These are phyloP conservation scores for Meteorus colon DNA, from an alignment of 2,888 invertebrate species.

Conservation along the genomic window DNA sequence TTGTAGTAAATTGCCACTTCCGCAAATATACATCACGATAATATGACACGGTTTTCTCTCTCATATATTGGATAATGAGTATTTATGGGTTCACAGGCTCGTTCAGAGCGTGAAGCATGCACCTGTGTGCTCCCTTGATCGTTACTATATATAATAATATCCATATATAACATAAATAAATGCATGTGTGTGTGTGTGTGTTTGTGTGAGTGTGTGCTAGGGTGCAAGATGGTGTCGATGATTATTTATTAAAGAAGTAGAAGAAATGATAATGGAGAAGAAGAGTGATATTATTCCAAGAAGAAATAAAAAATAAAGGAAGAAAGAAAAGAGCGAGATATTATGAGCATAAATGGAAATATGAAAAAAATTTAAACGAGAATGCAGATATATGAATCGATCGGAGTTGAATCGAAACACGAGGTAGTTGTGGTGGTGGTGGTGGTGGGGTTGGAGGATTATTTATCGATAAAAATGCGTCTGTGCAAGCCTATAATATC, in stretches of 20 bases:
- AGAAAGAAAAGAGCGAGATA: not conserved
- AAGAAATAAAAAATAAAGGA: no score
- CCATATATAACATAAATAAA: constrained; percentile 12
- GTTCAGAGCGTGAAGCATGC: constrained; percentile 32
- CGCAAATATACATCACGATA: constrained; percentile 34
- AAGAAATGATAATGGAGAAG: constrained; percentile 25
- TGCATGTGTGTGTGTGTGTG: not conserved
- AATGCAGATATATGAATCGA: constrained; percentile 9
- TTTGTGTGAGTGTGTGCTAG: no score
- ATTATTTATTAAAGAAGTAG: constrained; percentile 35
- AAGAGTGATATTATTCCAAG: not conserved
- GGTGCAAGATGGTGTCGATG: constrained; percentile 30
- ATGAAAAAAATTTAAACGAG: not conserved
- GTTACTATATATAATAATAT: constrained; percentile 6
- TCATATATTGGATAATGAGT: constrained; percentile 31
- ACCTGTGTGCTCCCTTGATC: constrained; percentile 27
- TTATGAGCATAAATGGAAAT: not conserved
- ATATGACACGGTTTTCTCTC: constrained; percentile 30
- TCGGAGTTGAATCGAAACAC: constrained; percentile 6
- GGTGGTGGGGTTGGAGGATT: not conserved
- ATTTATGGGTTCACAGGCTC: constrained; percentile 41
- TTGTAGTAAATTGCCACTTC: constrained; percentile 13
- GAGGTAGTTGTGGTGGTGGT: not conserved
- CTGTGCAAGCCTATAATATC: constrained; percentile 34
- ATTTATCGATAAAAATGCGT: constrained; percentile 29